Evolutionary conservation across 1,140 invertebrate species (phyloP).

Genomic region (Drosophila malerkotliana): DNA sequence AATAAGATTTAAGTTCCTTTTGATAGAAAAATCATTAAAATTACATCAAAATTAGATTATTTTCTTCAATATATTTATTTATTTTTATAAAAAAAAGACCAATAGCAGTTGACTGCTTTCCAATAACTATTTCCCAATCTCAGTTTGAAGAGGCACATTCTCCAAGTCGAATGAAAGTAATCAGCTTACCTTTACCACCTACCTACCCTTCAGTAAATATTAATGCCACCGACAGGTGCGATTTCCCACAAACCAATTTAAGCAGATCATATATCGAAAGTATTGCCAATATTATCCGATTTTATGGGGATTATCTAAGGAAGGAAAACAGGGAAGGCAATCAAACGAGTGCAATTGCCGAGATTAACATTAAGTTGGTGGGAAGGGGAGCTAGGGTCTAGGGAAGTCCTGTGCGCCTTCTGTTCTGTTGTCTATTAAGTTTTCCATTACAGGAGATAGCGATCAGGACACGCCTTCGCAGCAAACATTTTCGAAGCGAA

Average conservation of each 20-base stretch:
- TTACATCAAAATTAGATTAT: too few species aligned
- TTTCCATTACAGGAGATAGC: constrained; percentile 73
- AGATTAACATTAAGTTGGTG: constrained; percentile 26
- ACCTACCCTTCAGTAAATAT: constrained; percentile 3
- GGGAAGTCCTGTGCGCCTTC: constrained; percentile 7
- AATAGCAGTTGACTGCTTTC: not conserved
- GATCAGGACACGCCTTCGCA: constrained; percentile 53
- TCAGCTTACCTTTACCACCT: constrained; percentile 15
- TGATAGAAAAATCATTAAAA: too few species aligned
- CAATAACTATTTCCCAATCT: constrained; percentile 23
- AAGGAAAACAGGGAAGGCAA: not conserved
- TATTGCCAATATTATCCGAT: constrained; percentile 35
- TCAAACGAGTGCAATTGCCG: constrained; percentile 45
- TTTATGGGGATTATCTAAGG: constrained; percentile 25
- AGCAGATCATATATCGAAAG: constrained; percentile 33
- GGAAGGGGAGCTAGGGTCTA: not conserved
- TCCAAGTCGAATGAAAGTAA: constrained; percentile 13
- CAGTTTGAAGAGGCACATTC: not conserved
- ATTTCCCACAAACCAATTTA: constrained; percentile 33
- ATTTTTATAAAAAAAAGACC: too few species aligned
- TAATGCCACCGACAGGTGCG: constrained; percentile 23
- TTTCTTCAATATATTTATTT: too few species aligned
- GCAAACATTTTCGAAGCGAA: constrained; percentile 19
- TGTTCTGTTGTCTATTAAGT: constrained; percentile 63
- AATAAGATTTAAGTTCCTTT: too few species aligned